Percentiles rank a stretch among this genome's conserved stretches.
Evolutionary conservation across 2,797 vertebrate genomes (phyloP).

Genomic region (Iguana delicatissima): DNA sequence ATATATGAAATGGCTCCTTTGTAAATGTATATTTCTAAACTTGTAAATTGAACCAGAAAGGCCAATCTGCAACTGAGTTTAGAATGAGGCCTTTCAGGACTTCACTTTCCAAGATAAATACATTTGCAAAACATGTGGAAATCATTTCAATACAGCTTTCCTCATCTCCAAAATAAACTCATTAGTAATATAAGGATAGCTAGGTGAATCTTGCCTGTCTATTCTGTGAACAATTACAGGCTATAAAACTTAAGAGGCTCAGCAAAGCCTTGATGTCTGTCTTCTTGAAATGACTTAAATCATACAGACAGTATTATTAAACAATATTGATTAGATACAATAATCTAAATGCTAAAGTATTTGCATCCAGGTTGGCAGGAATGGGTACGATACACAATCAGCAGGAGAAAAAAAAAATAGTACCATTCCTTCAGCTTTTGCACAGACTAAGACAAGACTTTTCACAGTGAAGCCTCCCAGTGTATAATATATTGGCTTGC

Average conservation of each 20-base stretch:
- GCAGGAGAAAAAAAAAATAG: not conserved
- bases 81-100: not conserved
- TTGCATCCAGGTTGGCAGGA: not conserved
- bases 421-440: not conserved
- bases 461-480: not conserved
- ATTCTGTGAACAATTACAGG: not conserved
- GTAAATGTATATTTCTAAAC: not conserved
- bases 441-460: not conserved
- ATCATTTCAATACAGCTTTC: slow-evolving; percentile 18
- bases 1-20: not conserved
- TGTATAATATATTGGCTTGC: not conserved
- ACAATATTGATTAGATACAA: slow-evolving; percentile 9
- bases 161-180: slow-evolving; percentile 13
- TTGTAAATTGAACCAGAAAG: not conserved
- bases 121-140: slow-evolving; percentile 2
- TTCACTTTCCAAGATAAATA: not conserved
- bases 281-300: slow-evolving; percentile 14
- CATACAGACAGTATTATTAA: not conserved
- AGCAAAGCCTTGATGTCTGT: slow-evolving; percentile 2
- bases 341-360: not conserved
- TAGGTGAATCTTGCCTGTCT: not conserved
- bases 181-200: slow-evolving; percentile 21
- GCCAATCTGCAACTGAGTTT: slow-evolving; percentile 5
- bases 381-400: not conserved
- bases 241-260: slow-evolving; percentile 2